Percentiles rank a stretch among this genome's conserved stretches.
Evolutionary conservation across 2,888 invertebrate genomes (phyloP).

Genomic region (Folsomia candida): DNA sequence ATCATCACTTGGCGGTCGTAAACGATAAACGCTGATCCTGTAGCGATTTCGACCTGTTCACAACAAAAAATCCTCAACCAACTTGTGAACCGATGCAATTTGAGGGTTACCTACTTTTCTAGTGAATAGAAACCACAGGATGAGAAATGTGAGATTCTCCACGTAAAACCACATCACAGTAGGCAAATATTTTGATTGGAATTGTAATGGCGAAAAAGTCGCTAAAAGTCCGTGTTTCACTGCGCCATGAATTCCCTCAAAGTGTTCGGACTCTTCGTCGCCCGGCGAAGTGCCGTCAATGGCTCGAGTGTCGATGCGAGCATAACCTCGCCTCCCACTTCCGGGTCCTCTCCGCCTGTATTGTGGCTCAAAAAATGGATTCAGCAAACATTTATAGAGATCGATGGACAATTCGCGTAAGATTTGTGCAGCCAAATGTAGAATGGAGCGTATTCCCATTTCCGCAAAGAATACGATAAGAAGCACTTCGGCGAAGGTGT

Average conservation of each 20-base stretch:
- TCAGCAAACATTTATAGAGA: background rate
- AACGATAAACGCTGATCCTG: background rate
- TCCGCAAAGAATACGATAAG: background rate
- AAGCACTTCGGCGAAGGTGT: background rate
- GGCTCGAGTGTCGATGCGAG: background rate
- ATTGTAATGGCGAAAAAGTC: background rate
- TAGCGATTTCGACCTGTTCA: background rate
- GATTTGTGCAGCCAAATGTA: background rate
- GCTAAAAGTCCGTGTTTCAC: background rate
- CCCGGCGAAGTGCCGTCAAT: background rate
- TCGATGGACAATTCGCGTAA: background rate
- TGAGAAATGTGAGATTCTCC: background rate
- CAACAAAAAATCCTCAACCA: no score
- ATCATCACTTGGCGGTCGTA: background rate
- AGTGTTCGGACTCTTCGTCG: background rate
- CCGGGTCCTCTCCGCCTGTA: background rate
- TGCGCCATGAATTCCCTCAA: background rate
- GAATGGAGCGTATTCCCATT: background rate
- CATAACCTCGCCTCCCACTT: background rate
- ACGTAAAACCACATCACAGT: background rate
- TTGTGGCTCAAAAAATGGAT: background rate
- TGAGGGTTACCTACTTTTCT: background rate
- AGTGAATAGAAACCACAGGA: background rate
- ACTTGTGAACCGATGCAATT: no score
- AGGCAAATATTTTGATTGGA: background rate